Base-by-base conservation (phyloP, 2,113 vertebrate species). In the Microcebus lehilahytsara region DNA sequence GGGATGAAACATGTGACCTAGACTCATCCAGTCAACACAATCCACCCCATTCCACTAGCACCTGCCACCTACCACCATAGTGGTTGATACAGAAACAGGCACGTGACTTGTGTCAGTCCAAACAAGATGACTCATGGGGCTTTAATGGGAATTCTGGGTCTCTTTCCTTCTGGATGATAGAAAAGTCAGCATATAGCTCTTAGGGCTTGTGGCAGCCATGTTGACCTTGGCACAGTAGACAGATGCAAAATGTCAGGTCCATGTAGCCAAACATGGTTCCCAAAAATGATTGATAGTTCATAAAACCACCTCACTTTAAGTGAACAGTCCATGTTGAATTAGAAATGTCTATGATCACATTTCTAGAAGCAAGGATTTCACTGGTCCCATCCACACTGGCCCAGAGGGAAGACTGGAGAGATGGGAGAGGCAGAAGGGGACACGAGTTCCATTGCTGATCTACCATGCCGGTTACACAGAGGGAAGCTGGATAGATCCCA, bases 311-410 rank as follows among this genome's bases (percentile, higher is more conserved):
- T 84, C 71, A 91, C 22, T 53, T 90, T 87, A 80, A 92, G 17
- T 25, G 49, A 92, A 56, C 1, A 79, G 10, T 9, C 7, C 74
- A 92, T 3, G 81, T 7, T 49, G 32, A 53, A 85, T 58, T 62
- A 64, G 10, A 56, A 56, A 56, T 56, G 53, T 56, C 53, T 20
- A 20, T 20, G 53, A 56, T 20, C 17, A 56, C 16, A 32, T 83
- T 88, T 91, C 49, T 97, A n/a, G 58, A 79, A 51, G 64, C 12
- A 92, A 32, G n/a, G 58, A 78, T 95, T 67, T 93, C 46, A 96
- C 25, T 93, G 67, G 53, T 17, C 40, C 34, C 84, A n/a, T 75
- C 34, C 53, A 75, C 22, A 58, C 27, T 14, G 64, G 51, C n/a
- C 62, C 22, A 5, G 6, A 72, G 46, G 37, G 17, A 84, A 91